phyloP scores from a whole-genome alignment of 2,888 invertebrate species.

The Drosophila vallismaia region DNA sequence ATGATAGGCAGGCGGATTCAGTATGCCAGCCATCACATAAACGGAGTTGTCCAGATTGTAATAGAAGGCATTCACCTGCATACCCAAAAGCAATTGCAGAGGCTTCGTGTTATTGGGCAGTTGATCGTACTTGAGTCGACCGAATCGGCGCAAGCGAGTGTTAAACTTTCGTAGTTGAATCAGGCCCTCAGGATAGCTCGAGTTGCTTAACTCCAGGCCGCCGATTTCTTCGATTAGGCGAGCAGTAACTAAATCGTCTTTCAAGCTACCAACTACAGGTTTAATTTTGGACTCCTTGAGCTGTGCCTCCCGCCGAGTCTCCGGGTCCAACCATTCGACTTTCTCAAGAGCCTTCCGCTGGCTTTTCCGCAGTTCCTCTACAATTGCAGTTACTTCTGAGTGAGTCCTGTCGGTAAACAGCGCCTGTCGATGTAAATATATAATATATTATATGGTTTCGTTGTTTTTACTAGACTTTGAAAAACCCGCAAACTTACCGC shows the following conservation, averaged over 20 bases:
- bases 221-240: slow-evolving; percentile 64
- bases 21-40: slow-evolving; percentile 79
- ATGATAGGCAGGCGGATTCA: slow-evolving; percentile 79
- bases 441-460: too few species aligned
- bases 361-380: slow-evolving; percentile 73
- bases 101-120: slow-evolving; percentile 66
- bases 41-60: slow-evolving; percentile 81
- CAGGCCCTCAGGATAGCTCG: slow-evolving; percentile 63
- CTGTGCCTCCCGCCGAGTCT: slow-evolving; percentile 74
- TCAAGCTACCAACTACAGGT: slow-evolving; percentile 64
- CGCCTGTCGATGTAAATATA: slow-evolving; percentile 45
- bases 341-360: slow-evolving; percentile 59
- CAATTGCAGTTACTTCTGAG: slow-evolving; percentile 63
- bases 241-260: slow-evolving; percentile 56
- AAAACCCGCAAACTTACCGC: slow-evolving; percentile 49
- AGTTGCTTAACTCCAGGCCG: slow-evolving; percentile 59
- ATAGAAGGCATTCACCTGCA: slow-evolving; percentile 81
- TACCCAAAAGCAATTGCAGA: slow-evolving; percentile 65
- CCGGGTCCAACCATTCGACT: slow-evolving; percentile 79
- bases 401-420: slow-evolving; percentile 66
- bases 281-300: slow-evolving; percentile 70
- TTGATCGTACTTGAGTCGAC: slow-evolving; percentile 56
- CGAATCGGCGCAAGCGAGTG: slow-evolving; percentile 63
- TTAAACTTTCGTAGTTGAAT: slow-evolving; percentile 67
- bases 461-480: not conserved